Evolutionary conservation across 2,797 vertebrate genomes (phyloP).

Genomic region (Liparis tanakae): DNA sequence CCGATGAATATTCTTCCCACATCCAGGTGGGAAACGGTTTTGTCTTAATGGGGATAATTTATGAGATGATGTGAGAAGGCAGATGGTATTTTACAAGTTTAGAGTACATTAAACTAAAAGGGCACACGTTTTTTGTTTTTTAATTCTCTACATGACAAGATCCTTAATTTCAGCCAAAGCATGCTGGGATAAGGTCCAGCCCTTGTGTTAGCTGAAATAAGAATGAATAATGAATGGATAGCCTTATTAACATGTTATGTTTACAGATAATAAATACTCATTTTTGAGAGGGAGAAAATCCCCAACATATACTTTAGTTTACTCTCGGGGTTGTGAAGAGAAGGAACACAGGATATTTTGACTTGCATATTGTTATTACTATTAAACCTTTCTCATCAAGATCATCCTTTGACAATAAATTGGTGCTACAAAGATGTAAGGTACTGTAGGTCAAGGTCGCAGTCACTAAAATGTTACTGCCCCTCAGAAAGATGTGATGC

Average conservation of each 20-base stretch:
- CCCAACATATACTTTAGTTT: background rate
- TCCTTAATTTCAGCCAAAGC: background rate
- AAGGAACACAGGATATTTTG: too few species aligned
- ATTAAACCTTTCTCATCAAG: background rate
- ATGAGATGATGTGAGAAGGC: conserved; percentile 8
- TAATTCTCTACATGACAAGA: background rate
- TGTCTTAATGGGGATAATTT: conserved; percentile 29
- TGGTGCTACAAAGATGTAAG: background rate
- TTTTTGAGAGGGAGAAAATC: background rate
- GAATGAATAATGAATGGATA: background rate
- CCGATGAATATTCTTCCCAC: background rate
- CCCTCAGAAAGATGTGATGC: background rate
- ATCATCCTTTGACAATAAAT: background rate
- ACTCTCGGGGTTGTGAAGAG: too few species aligned
- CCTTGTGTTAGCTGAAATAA: background rate
- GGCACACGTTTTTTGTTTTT: background rate
- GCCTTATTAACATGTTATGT: background rate
- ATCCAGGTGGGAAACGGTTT: background rate
- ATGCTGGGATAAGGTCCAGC: conserved; percentile 13
- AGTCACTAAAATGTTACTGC: background rate
- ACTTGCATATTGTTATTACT: background rate
- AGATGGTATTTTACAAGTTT: background rate
- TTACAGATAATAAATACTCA: too few species aligned
- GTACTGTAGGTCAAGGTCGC: background rate
- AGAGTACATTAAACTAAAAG: background rate